These are phyloP conservation scores for Drosophila fuyamai DNA, from an alignment of 1,140 invertebrate species.

Conservation along the genomic window DNA sequence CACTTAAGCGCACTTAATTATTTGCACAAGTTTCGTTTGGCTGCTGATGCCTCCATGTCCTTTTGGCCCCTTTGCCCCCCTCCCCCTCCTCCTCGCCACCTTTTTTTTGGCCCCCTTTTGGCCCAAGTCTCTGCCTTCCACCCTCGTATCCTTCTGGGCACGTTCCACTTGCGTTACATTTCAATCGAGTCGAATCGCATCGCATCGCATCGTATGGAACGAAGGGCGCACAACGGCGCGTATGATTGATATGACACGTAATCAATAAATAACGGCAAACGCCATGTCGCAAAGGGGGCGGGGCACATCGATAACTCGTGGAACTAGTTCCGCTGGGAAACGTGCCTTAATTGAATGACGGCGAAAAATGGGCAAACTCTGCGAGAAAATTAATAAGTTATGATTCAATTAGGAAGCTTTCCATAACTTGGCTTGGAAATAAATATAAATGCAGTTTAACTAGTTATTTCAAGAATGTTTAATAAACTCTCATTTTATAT, in stretches of 20 bases:
- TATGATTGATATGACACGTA: conserved; percentile 82
- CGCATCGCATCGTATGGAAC: conserved; percentile 12
- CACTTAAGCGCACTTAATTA: conserved; percentile 83
- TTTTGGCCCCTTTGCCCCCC: neutral
- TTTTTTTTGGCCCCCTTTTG: neutral
- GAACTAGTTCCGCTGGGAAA: conserved; percentile 36
- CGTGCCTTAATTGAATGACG: conserved; percentile 23
- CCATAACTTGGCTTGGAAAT: neutral
- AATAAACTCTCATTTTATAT: neutral
- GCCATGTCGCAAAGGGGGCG: conserved; percentile 11
- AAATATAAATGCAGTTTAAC: neutral
- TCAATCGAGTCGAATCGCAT: conserved; percentile 58
- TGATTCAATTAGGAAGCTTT: conserved; percentile 2
- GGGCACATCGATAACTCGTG: conserved; percentile 10
- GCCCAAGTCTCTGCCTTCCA: neutral
- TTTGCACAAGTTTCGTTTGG: conserved; percentile 75
- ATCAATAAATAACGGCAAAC: conserved; percentile 77
- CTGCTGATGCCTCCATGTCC: conserved; percentile 16
- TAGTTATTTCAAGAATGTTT: neutral
- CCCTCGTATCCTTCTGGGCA: conserved; percentile 36
- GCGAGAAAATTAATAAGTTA: conserved; percentile 29
- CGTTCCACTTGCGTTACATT: conserved; percentile 68
- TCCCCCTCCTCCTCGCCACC: neutral
- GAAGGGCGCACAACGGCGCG: conserved; percentile 51
- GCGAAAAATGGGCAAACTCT: conserved; percentile 9